Evolutionary conservation across 2,797 vertebrate genomes (phyloP), one percentile per base, ranked within the genome.

Genomic region (Otolemur crassicaudatus): DNA sequence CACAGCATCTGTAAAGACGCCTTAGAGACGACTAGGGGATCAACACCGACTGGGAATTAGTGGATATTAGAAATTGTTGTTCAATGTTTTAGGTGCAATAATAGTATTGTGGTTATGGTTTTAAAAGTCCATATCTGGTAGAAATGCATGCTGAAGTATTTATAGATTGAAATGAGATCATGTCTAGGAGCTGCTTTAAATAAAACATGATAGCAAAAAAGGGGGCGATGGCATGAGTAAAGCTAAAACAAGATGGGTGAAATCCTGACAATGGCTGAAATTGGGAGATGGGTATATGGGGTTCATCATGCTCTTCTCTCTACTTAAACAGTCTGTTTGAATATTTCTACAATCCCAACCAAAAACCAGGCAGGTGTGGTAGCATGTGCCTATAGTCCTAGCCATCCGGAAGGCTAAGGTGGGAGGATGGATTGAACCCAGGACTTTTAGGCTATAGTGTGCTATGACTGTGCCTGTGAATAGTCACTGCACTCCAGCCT

Each of bases 131-230:
- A 94, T 83, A 77, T 94, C 83, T 89, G 11, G 70, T 61, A 79
- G 93, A 97, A 96, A 97, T 61, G 87, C 77, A 90, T 20, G 67
- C 73, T n/a, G n/a, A 37, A 90, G 85, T 91, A 92, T 96, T 97
- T 97, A 95, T 90, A 94, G 95, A 94, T 53, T 80, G 92, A 94
- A 96, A 92, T 95, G 94, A 97, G 93, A 77, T 95, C 77, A 95
- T 43, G 94, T 97, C 97, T 94, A 90, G 63, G 73, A 89, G 87
- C 76, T 87, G 56, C 56, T 96, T 90, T 95, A 65, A 92, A 87
- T 93, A 65, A 91, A 84, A 94, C 23, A 84, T 43, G 61, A 84
- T 9, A 83, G 84, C 69, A 53, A 13, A 60, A 37, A 43, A 17
- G 22, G 22, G 34, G 13, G 20, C 14, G 9, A 4, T 22, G 17